phyloP scores from a whole-genome alignment of 2,113 vertebrate genomes.

The Echinops telfairi region DNA sequence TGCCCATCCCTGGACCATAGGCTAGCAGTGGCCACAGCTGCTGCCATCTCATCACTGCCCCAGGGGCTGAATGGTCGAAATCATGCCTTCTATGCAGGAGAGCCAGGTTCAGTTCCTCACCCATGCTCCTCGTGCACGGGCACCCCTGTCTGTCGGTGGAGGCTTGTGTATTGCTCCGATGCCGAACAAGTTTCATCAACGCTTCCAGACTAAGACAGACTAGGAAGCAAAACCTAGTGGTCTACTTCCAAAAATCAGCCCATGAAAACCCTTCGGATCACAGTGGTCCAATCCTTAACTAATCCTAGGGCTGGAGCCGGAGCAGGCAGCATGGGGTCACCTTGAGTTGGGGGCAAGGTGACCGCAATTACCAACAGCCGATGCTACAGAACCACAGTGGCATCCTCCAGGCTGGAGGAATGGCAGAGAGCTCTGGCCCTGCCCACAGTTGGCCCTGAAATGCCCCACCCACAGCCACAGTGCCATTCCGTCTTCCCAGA shows the following conservation, averaged over 20 bases:
- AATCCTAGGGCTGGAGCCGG: not conserved
- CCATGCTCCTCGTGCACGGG: not conserved
- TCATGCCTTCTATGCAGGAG: not conserved
- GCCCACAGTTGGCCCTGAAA: not conserved
- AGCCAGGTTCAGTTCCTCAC: not conserved
- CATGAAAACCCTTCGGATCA: not conserved
- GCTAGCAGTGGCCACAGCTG: not conserved
- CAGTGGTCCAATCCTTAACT: not conserved
- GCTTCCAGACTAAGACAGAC: not conserved
- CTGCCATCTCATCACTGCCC: rapidly evolving
- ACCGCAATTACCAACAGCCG: not conserved
- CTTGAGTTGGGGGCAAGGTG: not conserved
- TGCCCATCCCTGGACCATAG: not conserved
- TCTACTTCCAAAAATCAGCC: not conserved
- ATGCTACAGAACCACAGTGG: not conserved
- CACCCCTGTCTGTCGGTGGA: not conserved
- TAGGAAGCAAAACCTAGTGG: not conserved
- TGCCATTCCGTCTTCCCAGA: not conserved
- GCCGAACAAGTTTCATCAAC: not conserved
- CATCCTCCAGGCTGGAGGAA: rapidly evolving
- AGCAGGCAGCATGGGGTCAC: not conserved
- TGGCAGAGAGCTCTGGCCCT: not conserved
- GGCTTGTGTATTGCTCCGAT: not conserved
- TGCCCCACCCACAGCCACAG: not conserved
- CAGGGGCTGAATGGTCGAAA: not conserved